phyloP scores from a whole-genome alignment of 2,797 vertebrate genomes.

The Distichodus sexfasciatus region DNA sequence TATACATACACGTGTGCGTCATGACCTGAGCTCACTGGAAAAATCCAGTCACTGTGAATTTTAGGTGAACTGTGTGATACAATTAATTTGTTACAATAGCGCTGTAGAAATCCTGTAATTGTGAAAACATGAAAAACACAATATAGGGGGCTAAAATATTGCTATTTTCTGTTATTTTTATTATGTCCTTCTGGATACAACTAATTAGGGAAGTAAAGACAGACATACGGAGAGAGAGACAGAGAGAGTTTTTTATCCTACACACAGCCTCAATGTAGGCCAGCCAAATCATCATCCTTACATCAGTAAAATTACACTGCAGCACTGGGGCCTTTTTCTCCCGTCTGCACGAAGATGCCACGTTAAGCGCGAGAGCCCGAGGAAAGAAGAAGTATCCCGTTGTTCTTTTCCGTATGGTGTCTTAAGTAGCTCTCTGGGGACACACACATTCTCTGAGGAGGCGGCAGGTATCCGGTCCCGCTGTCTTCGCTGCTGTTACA shows the following conservation, averaged over 20 bases:
- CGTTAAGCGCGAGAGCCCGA: conserved; percentile 43
- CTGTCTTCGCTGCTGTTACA: conserved; percentile 19
- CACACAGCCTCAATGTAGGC: conserved; percentile 29
- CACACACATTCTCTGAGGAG: conserved; percentile 30
- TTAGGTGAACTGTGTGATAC: conserved; percentile 7
- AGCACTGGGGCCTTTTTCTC: conserved; percentile 32
- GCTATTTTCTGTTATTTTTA: too few relatives aligned
- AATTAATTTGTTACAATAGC: too few relatives aligned
- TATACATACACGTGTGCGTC: conserved; percentile 26
- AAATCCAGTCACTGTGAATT: conserved; percentile 26
- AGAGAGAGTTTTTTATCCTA: too few relatives aligned
- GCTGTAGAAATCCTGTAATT: too few relatives aligned
- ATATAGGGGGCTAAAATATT: too few relatives aligned
- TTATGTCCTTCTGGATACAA: too few relatives aligned
- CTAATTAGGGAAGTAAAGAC: too few relatives aligned
- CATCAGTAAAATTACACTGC: conserved; percentile 38
- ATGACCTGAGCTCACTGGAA: conserved; percentile 35
- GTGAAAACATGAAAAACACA: too few relatives aligned
- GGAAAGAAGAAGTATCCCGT: conserved; percentile 40
- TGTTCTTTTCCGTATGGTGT: conserved; percentile 48
- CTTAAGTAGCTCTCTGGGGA: conserved; percentile 50
- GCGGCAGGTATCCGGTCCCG: conserved; percentile 35
- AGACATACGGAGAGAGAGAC: too few relatives aligned
- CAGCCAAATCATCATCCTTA: conserved; percentile 25
- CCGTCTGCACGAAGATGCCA: conserved; percentile 36